phyloP scores from a whole-genome alignment of 2,113 vertebrate genomes.

The Sapajus apella region DNA sequence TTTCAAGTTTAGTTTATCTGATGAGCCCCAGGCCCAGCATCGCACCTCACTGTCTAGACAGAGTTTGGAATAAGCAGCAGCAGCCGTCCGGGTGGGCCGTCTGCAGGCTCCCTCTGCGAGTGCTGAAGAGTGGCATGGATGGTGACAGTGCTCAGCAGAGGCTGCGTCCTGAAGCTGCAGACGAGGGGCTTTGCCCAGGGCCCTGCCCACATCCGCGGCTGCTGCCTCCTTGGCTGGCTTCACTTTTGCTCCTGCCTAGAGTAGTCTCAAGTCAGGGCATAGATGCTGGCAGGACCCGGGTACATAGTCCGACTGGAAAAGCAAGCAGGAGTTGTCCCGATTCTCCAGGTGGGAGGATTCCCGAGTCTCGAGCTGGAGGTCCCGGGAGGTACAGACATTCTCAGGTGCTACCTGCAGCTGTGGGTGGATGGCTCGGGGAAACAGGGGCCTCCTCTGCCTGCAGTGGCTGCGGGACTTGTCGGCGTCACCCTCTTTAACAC shows the following conservation, averaged over 20 bases:
- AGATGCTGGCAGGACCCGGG: too few relatives aligned
- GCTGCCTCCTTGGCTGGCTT: not conserved
- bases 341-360: not conserved
- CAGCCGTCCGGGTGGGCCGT: rapidly evolving
- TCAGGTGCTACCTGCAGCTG: rapidly evolving
- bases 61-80: not conserved
- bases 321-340: not conserved
- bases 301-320: rapidly evolving
- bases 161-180: not conserved
- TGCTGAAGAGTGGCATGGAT: not conserved
- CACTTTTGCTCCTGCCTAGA: rapidly evolving
- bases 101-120: not conserved
- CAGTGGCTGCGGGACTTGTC: not conserved
- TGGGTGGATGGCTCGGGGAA: rapidly evolving
- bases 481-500: too few relatives aligned
- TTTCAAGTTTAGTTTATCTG: not conserved
- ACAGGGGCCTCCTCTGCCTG: too few relatives aligned
- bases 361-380: not conserved
- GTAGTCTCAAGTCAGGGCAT: not conserved
- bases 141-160: too few relatives aligned
- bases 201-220: too few relatives aligned
- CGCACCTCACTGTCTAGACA: not conserved
- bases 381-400: not conserved
- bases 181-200: rapidly evolving
- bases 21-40: not conserved